These are phyloP conservation scores for Watsonalla cultraria DNA, from an alignment of 2,888 invertebrate species.

Conservation along the genomic window DNA sequence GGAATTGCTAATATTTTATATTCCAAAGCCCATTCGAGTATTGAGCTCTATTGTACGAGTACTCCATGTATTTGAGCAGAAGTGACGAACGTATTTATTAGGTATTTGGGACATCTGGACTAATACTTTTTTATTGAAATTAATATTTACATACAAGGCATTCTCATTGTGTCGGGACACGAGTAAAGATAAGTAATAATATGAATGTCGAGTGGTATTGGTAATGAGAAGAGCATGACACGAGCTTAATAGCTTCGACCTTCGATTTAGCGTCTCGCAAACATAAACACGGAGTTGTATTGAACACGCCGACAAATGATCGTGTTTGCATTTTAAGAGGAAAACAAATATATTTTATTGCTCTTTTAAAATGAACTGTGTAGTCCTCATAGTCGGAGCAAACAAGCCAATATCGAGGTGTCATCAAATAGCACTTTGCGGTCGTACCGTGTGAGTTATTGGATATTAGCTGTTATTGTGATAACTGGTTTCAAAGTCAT, in stretches of 20 bases:
- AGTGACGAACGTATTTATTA: no score
- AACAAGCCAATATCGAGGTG: background rate
- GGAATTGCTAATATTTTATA: no score
- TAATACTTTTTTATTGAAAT: no score
- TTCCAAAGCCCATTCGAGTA: no score
- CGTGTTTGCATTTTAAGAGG: background rate
- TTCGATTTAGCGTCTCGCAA: background rate
- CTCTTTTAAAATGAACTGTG: background rate
- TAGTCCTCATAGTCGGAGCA: background rate
- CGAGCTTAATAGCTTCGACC: constrained; percentile 5
- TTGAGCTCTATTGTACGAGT: no score
- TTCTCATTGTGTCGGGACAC: no score
- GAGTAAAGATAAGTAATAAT: no score
- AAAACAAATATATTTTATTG: background rate
- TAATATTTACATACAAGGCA: no score
- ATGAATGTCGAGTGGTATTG: no score
- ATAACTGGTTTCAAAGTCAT: background rate
- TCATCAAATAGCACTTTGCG: background rate
- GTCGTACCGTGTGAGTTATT: background rate
- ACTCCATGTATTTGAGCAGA: no score
- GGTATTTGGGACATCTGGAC: no score
- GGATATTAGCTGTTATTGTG: background rate
- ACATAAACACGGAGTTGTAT: background rate
- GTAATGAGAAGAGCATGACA: background rate
- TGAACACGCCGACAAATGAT: no score